Evolutionary conservation across 2,797 vertebrate species (phyloP), one percentile per base, ranked within the genome.

Genomic region (Philypnodon macrostomus): DNA sequence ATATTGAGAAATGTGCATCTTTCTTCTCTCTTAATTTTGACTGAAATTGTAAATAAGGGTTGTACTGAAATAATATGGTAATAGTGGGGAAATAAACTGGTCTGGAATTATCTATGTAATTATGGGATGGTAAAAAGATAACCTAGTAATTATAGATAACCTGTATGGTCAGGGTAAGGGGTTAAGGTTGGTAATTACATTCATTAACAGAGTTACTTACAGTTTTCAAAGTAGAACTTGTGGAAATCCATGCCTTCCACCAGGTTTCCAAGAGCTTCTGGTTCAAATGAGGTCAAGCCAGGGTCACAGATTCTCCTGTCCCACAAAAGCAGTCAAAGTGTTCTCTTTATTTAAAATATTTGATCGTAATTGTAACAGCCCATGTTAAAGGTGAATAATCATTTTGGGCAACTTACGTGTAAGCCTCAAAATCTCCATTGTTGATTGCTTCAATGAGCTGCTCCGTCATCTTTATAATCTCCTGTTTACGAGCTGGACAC

Each of bases 231-330:
- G 91, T 99, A 99, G 91, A 99, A 99, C 83, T 98, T 98, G 88
- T 99, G 97, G 65, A 99, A 99, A 86, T 98, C 97, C 96, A 98
- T 98, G 58, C 97, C 97, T 79, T 99, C 97, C 69, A 99, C 97
- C 54, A 99, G 91, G 87, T 99, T 99, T 46, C 97, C 97, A 17
- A 99, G 91, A 44, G 96, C 96, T 82, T 98, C 97, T 0, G 97
- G 97, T 81, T 99, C 97, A 89, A 99, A 98, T 10, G 96, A 98
- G 48, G 97, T 99, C 79, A 99, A 90, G 51, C 97, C 95, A 42
- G 97, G 95, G 83, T 99, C 97, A 83, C 97, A 99, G 83, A 99
- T 98, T 88, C 95, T 97, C 90, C 96, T 98, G 84, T 42, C 67
- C 58, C 9, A 60, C 7, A 16, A 61, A 50, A 50, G 50, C 2